phyloP scores from a whole-genome alignment of 2,797 vertebrate species.

The Huso huso region DNA sequence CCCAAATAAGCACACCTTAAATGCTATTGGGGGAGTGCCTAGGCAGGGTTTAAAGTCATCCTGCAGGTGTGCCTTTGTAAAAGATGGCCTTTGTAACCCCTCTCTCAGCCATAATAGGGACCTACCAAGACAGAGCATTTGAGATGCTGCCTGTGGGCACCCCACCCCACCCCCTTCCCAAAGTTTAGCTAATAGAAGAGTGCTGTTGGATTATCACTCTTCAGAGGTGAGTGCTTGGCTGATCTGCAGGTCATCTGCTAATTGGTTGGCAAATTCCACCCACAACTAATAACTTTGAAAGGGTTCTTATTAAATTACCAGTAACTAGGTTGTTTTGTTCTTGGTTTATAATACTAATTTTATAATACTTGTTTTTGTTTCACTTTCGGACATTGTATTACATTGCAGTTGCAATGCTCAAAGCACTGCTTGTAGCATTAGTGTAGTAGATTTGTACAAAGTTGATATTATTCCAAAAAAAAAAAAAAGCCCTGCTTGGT shows the following conservation, averaged over 20 bases:
- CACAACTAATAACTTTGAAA: constrained; percentile 51
- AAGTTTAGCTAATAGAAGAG: constrained; percentile 52
- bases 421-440: too few species aligned
- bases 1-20: constrained; percentile 67
- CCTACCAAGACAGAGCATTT: constrained; percentile 30
- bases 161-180: constrained; percentile 25
- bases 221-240: constrained; percentile 63
- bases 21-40: constrained; percentile 49
- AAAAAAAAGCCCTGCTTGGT: constrained; percentile 26
- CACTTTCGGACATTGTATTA: too few species aligned
- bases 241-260: constrained; percentile 54
- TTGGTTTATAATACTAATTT: too few species aligned
- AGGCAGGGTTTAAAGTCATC: constrained; percentile 48
- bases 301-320: constrained; percentile 4
- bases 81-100: constrained; percentile 54
- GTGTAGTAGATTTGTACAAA: too few species aligned
- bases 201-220: constrained; percentile 72
- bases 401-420: too few species aligned
- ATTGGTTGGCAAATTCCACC: constrained; percentile 56
- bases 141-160: constrained; percentile 22
- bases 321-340: too few species aligned
- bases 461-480: background rate
- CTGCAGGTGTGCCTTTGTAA: constrained; percentile 66
- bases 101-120: constrained; percentile 45
- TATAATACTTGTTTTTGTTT: too few species aligned